A percentile compares a stretch with the other conserved stretches of the same genome.
Conservation (phyloP, 2,797 vertebrate species). For the Gambusia yucatana region DNA sequence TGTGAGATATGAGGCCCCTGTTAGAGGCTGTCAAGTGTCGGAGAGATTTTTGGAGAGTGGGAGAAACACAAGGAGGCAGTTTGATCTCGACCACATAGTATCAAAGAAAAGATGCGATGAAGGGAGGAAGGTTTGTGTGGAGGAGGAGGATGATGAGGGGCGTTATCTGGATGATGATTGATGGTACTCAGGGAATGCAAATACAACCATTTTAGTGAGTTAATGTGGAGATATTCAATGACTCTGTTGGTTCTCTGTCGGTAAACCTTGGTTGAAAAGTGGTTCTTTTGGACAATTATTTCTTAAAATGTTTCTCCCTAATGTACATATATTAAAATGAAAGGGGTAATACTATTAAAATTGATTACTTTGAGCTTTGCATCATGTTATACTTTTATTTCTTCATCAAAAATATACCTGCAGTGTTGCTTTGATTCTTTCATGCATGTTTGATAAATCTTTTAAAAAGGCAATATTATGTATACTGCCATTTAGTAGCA, state of each 20-base stretch:
- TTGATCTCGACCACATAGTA: slow-evolving; percentile 69
- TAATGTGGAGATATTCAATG: neutral
- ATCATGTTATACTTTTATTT: too few species aligned
- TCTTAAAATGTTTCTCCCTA: neutral
- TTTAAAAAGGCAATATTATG: too few species aligned
- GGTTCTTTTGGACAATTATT: neutral
- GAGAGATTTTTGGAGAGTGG: slow-evolving; percentile 42
- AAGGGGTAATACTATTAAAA: too few species aligned
- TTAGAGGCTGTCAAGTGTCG: slow-evolving; percentile 63
- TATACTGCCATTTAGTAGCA: too few species aligned
- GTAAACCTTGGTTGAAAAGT: neutral
- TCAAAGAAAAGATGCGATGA: slow-evolving; percentile 54
- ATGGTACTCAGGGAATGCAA: slow-evolving; percentile 3
- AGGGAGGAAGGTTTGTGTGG: slow-evolving; percentile 36
- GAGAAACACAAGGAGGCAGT: slow-evolving; percentile 46
- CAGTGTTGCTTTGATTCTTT: too few species aligned
- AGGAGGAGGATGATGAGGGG: slow-evolving; percentile 30
- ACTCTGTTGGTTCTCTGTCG: neutral
- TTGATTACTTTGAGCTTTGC: too few species aligned
- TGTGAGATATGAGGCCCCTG: slow-evolving; percentile 48
- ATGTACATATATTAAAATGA: neutral
- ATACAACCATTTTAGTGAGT: slow-evolving; percentile 19
- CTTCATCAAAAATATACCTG: too few species aligned
- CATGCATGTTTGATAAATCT: too few species aligned
- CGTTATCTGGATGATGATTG: slow-evolving; percentile 34